Conservation (phyloP, 2,797 vertebrate genomes). For the Perodicticus potto region DNA sequence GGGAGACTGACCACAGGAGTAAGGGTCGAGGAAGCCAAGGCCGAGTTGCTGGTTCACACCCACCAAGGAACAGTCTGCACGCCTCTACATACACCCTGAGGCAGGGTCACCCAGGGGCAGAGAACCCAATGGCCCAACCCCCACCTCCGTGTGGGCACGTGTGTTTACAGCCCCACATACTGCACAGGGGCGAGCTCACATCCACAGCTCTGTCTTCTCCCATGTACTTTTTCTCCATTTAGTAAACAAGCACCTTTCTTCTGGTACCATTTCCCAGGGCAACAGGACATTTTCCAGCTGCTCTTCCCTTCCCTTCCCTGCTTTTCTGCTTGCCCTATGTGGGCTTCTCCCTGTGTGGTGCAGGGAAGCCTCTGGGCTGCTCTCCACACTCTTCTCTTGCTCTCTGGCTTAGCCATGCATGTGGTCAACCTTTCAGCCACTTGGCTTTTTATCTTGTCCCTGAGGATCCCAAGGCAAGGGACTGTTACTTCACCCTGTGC, state of each 20-base stretch:
- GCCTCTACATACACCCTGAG: not conserved
- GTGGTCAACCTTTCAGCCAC: slow-evolving; percentile 22
- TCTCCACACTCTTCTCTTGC: slow-evolving; percentile 54
- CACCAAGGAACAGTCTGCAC: not conserved
- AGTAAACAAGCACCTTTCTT: not conserved
- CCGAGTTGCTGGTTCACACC: not conserved
- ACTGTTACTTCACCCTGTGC: not conserved
- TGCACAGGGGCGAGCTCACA: not conserved
- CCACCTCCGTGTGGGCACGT: not conserved
- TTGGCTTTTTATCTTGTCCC: slow-evolving; percentile 62
- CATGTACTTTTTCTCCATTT: not conserved
- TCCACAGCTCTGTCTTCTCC: not conserved
- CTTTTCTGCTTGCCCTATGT: not conserved
- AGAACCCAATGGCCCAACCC: not conserved
- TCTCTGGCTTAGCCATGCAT: not conserved
- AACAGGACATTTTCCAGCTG: not conserved
- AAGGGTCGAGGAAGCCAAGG: not conserved
- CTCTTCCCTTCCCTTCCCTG: not conserved
- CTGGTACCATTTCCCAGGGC: not conserved
- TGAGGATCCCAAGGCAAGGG: slow-evolving; percentile 13
- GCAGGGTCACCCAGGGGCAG: not conserved
- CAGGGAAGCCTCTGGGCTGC: not conserved
- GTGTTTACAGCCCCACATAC: not conserved
- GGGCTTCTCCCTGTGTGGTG: not conserved
- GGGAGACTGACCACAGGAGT: not conserved